These are phyloP conservation scores for Eumacrocentrus americanus DNA, from an alignment of 2,888 invertebrate species.

Conservation along the genomic window DNA sequence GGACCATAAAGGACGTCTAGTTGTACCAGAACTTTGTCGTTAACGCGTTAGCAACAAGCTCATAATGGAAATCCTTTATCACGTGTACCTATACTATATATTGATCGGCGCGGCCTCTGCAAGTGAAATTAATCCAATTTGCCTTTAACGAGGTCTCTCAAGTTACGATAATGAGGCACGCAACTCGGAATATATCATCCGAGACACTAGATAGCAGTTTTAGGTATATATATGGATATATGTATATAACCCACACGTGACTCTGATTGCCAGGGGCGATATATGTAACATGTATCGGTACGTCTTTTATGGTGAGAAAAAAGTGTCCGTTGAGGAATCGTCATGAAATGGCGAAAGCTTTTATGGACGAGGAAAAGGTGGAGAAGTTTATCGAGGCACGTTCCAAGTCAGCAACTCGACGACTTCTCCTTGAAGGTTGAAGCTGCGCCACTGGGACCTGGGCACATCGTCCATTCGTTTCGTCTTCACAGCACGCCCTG, in stretches of 20 bases:
- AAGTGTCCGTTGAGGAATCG: conserved; percentile 8
- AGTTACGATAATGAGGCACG: neutral
- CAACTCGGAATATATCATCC: neutral
- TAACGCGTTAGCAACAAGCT: conserved; percentile 9
- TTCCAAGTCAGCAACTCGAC: conserved; percentile 13
- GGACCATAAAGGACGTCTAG: conserved; percentile 1
- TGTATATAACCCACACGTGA: neutral
- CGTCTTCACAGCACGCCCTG: conserved; percentile 2
- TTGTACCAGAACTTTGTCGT: conserved; percentile 10
- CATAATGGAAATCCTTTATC: conserved; percentile 16
- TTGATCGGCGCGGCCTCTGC: neutral
- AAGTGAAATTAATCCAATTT: conserved; percentile 20
- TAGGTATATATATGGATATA: neutral
- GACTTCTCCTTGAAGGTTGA: neutral
- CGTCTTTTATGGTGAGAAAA: neutral
- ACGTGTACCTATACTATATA: conserved; percentile 3
- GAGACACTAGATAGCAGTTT: too few relatives aligned
- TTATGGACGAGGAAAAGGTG: conserved; percentile 1
- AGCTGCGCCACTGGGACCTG: neutral
- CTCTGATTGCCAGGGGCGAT: neutral
- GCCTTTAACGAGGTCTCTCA: conserved; percentile 14
- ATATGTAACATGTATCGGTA: neutral
- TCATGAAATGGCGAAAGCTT: conserved; percentile 7
- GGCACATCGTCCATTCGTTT: conserved; percentile 6
- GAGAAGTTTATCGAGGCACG: conserved; percentile 18